A percentile compares a stretch with the other conserved stretches of the same genome.
These are phyloP conservation scores for Micrastur ruficollis DNA, from an alignment of 2,797 vertebrate species.

Conservation along the genomic window DNA sequence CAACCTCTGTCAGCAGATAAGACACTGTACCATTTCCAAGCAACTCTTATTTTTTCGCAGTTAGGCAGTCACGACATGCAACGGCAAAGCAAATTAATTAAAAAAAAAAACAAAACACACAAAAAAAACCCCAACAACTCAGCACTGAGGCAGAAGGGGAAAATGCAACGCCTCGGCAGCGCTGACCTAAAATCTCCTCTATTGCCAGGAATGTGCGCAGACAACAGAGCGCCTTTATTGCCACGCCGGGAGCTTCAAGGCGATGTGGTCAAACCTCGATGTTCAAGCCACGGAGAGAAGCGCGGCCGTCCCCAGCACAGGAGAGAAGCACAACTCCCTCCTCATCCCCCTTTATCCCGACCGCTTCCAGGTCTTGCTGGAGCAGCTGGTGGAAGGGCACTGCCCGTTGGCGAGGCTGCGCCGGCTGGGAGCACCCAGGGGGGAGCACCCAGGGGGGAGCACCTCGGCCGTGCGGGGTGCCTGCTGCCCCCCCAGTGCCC, in stretches of 20 bases:
- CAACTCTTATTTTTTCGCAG: neutral
- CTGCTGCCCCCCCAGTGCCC: too few species aligned
- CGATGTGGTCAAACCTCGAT: neutral
- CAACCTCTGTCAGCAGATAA: neutral
- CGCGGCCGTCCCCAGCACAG: neutral
- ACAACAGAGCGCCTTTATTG: neutral
- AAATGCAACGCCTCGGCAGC: rapidly evolving
- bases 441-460: too few species aligned
- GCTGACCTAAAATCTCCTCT: neutral
- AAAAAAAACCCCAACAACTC: neutral
- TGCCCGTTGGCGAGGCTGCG: neutral
- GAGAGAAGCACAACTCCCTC: neutral
- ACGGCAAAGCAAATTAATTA: neutral
- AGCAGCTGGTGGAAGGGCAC: neutral
- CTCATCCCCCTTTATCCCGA: neutral
- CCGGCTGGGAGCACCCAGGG: too few species aligned
- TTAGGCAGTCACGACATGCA: neutral
- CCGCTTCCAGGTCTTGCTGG: rapidly evolving
- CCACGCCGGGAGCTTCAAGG: neutral
- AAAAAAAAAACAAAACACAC: neutral
- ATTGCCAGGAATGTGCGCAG: neutral
- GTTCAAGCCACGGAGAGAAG: neutral
- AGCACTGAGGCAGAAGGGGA: neutral
- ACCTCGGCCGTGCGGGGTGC: too few species aligned
- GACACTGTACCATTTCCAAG: rapidly evolving